Conservation (phyloP, 2,797 vertebrate genomes). For the Neopelma chrysocephalum region DNA sequence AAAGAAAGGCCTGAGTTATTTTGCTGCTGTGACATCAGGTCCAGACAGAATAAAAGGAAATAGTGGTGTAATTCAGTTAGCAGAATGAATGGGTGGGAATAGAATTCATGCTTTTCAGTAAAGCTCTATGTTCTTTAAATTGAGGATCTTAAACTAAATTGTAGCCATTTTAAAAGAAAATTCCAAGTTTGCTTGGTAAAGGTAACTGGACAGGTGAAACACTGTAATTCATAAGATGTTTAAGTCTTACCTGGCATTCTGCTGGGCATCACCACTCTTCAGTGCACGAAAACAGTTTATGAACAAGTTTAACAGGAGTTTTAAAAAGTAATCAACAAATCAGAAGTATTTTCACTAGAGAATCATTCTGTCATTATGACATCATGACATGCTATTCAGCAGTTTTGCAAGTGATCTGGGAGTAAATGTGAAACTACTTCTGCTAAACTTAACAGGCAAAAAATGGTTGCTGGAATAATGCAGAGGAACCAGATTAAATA, state of each 20-base stretch:
- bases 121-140: background rate
- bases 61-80: background rate
- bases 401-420: background rate
- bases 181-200: background rate
- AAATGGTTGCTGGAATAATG: background rate
- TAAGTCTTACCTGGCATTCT: background rate
- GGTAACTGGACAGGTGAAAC: background rate
- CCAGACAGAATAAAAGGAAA: background rate
- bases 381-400: background rate
- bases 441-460: background rate
- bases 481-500: background rate
- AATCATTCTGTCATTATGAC: background rate
- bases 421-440: background rate
- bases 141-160: background rate
- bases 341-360: background rate
- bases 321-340: background rate
- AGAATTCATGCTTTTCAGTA: background rate
- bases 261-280: background rate
- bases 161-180: background rate
- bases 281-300: background rate
- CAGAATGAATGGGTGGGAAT: background rate
- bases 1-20: background rate
- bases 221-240: background rate
- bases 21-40: background rate
- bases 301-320: background rate